Percentiles rank a stretch among this genome's conserved stretches.
Evolutionary conservation across 1,140 invertebrate species (phyloP).

Genomic region (Prorops nasuta): DNA sequence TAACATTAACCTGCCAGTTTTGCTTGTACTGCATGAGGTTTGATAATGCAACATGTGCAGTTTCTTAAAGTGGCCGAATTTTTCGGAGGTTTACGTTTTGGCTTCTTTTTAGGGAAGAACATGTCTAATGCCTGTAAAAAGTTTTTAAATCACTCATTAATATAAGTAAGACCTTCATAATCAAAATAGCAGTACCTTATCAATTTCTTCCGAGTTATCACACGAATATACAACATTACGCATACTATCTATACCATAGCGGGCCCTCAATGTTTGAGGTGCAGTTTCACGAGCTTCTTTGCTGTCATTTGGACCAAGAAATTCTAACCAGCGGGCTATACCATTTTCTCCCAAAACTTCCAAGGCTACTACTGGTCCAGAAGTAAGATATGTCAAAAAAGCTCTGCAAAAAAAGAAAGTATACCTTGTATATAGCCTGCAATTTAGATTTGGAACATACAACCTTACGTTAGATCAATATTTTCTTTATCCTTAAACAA

Average conservation of each 20-base stretch:
- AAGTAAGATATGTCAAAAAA: constrained; percentile 66
- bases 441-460: background rate
- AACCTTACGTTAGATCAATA: constrained; percentile 61
- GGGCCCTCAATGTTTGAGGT: constrained; percentile 66
- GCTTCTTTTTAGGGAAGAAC: constrained; percentile 64
- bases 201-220: constrained; percentile 58
- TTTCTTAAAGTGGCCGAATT: constrained; percentile 63
- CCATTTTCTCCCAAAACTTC: constrained; percentile 76
- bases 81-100: constrained; percentile 50
- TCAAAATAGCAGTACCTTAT: constrained; percentile 24
- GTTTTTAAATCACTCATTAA: background rate
- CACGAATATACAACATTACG: constrained; percentile 74
- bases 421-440: background rate
- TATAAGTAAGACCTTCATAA: background rate
- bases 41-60: constrained; percentile 84
- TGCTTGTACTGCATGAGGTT: constrained; percentile 84
- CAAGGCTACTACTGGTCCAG: constrained; percentile 70
- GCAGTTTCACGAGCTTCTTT: constrained; percentile 58
- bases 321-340: constrained; percentile 60
- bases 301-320: constrained; percentile 70
- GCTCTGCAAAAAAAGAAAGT: constrained; percentile 39
- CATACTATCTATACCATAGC: constrained; percentile 72
- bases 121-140: constrained; percentile 63
- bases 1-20: constrained; percentile 46
- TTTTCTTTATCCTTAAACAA: constrained; percentile 63